Evolutionary conservation across 2,888 invertebrate species (phyloP), one percentile per base, ranked within the genome.

Genomic region (Drosophila glabriapex): DNA sequence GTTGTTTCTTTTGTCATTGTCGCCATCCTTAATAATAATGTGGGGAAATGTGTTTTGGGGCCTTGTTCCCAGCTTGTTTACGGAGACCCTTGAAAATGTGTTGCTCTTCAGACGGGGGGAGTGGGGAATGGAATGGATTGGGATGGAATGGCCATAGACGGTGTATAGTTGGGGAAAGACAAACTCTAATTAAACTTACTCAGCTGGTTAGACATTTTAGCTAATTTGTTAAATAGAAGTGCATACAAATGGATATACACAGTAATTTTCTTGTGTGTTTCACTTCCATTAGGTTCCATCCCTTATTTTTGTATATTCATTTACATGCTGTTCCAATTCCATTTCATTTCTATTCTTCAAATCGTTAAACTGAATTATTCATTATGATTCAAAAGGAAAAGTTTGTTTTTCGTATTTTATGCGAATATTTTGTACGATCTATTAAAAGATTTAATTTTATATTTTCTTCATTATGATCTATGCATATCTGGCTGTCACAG

Each of bases 31-130:
- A 46, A 82, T 84, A 80, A 78, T 80, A 85, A 82, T 85, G 82
- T 76, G 72, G 56, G 74, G 74, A 66, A 46, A 69, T 70, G 77
- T 80, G 76, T 68, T 76, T 29, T 49, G 63, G 46, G 7, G 9
- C 70, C 83, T 74, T 80, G 85, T 82, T 83, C 73, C 72, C 73
- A 76, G 82, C 76, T 80, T 82, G 84, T 84, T 83, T 77, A 43
- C 49, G 9, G 9, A 25, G 25, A 25, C 46, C 65, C 46, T 59
- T 71, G 56, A 63, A 67, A 53, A 19, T 29, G 76, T 33, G 46
- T 16, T 22, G 22, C 14, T 14, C 14, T 7, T 22, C 14, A 43
- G 3, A 4, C 22, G 43, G 43, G 6, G 5, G 12, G n/a, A 22
- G 1, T 43, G 22, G 2, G 7, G 16, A 9, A 14, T 7, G 9